A percentile compares a stretch with the other conserved stretches of the same genome.
phyloP scores from a whole-genome alignment of 2,113 vertebrate genomes.

The Ondatra zibethicus region DNA sequence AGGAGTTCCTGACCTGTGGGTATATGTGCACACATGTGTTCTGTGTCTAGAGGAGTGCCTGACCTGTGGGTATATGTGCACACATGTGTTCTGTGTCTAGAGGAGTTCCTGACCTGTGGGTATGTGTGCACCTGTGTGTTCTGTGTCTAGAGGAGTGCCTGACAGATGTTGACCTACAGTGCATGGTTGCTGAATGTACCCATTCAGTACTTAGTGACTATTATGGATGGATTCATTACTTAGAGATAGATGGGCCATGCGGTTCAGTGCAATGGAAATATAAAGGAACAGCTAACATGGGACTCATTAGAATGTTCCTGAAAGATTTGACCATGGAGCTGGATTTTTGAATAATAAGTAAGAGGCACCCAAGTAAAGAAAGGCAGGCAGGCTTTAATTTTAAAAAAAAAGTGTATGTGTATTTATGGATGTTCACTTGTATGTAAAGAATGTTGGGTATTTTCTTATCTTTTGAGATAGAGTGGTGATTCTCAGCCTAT shows the following conservation, averaged over 20 bases:
- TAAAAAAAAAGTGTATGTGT: not conserved
- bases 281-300: not conserved
- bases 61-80: too few relatives aligned
- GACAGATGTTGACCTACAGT: not conserved
- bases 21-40: too few relatives aligned
- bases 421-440: not conserved
- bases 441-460: not conserved
- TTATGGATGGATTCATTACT: not conserved
- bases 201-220: not conserved
- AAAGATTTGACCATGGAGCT: not conserved
- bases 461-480: too few relatives aligned
- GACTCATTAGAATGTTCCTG: not conserved
- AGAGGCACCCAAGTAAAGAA: not conserved
- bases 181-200: not conserved
- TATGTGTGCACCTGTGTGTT: not conserved
- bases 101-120: too few relatives aligned
- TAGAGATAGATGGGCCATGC: not conserved
- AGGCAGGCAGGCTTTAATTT: not conserved
- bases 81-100: too few relatives aligned
- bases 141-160: conserved; percentile 3
- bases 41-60: too few relatives aligned
- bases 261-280: not conserved
- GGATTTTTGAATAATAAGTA: not conserved
- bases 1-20: too few relatives aligned
- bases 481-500: too few relatives aligned